Evolutionary conservation across 1,140 invertebrate species (phyloP).

Genomic region (Drosophila setifemur): DNA sequence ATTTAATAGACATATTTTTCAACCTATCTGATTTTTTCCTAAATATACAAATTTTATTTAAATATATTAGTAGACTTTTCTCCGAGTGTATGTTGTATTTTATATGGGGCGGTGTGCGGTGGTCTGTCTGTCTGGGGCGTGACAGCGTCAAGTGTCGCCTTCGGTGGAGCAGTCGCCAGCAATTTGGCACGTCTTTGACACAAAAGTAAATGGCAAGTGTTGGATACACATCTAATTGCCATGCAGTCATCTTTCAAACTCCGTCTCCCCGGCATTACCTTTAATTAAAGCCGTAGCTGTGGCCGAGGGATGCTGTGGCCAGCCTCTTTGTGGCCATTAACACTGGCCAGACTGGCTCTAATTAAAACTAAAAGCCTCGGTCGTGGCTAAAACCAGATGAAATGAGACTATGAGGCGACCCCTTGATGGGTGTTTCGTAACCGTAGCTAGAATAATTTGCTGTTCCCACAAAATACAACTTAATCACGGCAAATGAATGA

Average conservation of each 20-base stretch:
- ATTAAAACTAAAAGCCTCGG: constrained; percentile 49
- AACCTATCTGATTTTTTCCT: too few species aligned
- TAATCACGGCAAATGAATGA: constrained; percentile 13
- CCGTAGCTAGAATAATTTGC: constrained; percentile 19
- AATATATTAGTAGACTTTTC: too few species aligned
- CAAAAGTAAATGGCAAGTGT: constrained; percentile 64
- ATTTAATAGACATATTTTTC: too few species aligned
- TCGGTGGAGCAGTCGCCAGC: constrained; percentile 29
- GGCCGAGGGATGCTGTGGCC: constrained; percentile 5
- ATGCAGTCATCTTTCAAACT: constrained; percentile 24
- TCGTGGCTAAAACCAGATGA: not conserved
- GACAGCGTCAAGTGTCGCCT: constrained; percentile 55
- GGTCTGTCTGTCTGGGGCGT: constrained; percentile 49
- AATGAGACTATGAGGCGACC: not conserved
- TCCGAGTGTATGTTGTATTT: too few species aligned
- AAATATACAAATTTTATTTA: too few species aligned
- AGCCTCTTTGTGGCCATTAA: constrained; percentile 52
- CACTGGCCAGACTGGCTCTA: constrained; percentile 30
- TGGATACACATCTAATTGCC: constrained; percentile 61
- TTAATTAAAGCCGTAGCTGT: constrained; percentile 38
- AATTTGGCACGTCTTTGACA: constrained; percentile 61
- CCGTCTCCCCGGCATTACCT: constrained; percentile 16
- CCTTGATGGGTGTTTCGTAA: not conserved
- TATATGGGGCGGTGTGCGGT: not conserved
- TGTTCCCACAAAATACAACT: not conserved